phyloP scores from a whole-genome alignment of 2,113 vertebrate genomes.

The Puntigrus tetrazona region DNA sequence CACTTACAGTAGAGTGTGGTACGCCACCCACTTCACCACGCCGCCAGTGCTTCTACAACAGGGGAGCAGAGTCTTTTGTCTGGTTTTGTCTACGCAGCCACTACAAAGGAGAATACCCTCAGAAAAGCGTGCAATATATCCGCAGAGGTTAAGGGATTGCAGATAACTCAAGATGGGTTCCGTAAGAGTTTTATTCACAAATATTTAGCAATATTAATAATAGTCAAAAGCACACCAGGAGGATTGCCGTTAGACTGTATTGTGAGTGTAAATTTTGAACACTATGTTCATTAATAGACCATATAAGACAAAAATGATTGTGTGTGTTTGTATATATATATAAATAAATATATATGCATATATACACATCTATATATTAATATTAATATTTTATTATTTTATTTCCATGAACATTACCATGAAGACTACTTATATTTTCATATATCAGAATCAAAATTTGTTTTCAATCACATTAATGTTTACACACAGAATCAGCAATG shows the following conservation, averaged over 20 bases:
- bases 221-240: neutral
- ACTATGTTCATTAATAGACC: neutral
- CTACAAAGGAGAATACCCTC: constrained; percentile 6
- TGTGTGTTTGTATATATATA: too few relatives aligned
- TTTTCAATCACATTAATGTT: too few relatives aligned
- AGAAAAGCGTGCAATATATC: neutral
- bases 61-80: constrained; percentile 12
- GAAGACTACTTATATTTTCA: too few relatives aligned
- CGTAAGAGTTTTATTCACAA: neutral
- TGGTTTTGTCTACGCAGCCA: constrained; percentile 19
- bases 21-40: neutral
- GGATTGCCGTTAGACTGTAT: neutral
- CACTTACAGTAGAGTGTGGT: constrained; percentile 17
- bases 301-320: too few relatives aligned
- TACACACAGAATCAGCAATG: too few relatives aligned
- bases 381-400: too few relatives aligned
- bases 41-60: neutral
- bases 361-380: too few relatives aligned
- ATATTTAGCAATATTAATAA: neutral
- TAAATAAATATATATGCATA: too few relatives aligned
- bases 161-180: neutral
- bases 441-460: too few relatives aligned
- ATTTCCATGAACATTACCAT: too few relatives aligned
- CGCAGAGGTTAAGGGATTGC: constrained; percentile 6
- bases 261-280: neutral